Conservation (phyloP, 2,888 invertebrate genomes). For the Troides aeacus region DNA sequence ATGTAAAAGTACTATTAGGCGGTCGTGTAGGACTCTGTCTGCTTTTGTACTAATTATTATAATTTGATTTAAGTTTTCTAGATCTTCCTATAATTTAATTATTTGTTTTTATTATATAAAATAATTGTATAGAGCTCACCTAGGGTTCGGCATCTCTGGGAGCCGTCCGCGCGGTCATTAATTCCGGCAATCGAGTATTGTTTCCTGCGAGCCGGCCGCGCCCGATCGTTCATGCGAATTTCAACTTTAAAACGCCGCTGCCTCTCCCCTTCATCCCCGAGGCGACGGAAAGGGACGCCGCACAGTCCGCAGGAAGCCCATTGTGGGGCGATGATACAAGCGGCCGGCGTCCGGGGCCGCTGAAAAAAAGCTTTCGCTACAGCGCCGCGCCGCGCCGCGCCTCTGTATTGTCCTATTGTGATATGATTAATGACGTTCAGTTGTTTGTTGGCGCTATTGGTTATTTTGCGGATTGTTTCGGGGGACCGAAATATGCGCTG, state of each 20-base stretch:
- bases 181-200: slow-evolving; percentile 77
- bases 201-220: slow-evolving; percentile 69
- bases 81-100: too few species aligned
- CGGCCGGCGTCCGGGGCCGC: slow-evolving; percentile 62
- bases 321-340: slow-evolving; percentile 52
- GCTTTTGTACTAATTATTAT: too few species aligned
- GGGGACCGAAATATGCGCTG: slow-evolving; percentile 31
- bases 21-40: too few species aligned
- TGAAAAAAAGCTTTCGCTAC: slow-evolving; percentile 70
- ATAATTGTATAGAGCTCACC: background rate
- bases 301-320: slow-evolving; percentile 44
- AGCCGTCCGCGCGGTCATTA: slow-evolving; percentile 63
- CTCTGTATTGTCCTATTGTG: slow-evolving; percentile 43
- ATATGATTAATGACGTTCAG: slow-evolving; percentile 44
- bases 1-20: too few species aligned
- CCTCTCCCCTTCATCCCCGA: slow-evolving; percentile 42
- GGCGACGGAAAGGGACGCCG: slow-evolving; percentile 40
- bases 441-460: slow-evolving; percentile 41
- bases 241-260: slow-evolving; percentile 57
- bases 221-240: slow-evolving; percentile 65
- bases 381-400: slow-evolving; percentile 3
- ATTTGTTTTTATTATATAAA: too few species aligned
- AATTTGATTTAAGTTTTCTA: too few species aligned
- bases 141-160: slow-evolving; percentile 40
- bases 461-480: slow-evolving; percentile 38